A percentile compares a stretch with the other conserved stretches of the same genome.
phyloP scores from a whole-genome alignment of 2,797 vertebrate genomes.

The Buceros bicornis region DNA sequence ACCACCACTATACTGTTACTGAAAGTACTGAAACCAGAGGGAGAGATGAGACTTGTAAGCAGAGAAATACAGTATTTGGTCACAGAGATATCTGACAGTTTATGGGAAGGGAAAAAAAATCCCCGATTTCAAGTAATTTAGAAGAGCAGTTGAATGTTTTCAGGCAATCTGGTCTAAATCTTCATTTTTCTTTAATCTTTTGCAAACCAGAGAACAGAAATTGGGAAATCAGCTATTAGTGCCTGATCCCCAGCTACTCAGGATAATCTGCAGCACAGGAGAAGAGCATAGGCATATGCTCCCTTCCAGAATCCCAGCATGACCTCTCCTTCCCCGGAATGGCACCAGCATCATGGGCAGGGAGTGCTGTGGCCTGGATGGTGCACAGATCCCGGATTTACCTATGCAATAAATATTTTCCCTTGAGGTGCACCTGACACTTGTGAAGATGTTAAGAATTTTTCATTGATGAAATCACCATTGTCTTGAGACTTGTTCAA shows the following conservation, averaged over 20 bases:
- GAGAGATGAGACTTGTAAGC: background rate
- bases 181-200: background rate
- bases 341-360: accelerated
- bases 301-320: background rate
- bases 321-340: background rate
- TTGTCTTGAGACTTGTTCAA: background rate
- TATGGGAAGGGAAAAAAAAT: accelerated
- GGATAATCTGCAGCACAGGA: background rate
- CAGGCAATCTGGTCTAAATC: background rate
- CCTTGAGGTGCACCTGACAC: background rate
- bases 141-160: background rate
- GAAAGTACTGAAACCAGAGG: background rate
- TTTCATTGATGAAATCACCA: background rate
- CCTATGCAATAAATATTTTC: background rate
- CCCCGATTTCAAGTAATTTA: background rate
- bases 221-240: background rate
- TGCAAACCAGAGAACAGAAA: background rate
- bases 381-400: background rate
- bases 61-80: background rate
- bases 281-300: background rate
- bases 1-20: background rate
- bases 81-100: background rate
- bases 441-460: background rate
- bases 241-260: background rate
- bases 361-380: background rate